phyloP scores from a whole-genome alignment of 35 echinoderm and acorn worm genomes.

The Nesometra sesokonis region DNA sequence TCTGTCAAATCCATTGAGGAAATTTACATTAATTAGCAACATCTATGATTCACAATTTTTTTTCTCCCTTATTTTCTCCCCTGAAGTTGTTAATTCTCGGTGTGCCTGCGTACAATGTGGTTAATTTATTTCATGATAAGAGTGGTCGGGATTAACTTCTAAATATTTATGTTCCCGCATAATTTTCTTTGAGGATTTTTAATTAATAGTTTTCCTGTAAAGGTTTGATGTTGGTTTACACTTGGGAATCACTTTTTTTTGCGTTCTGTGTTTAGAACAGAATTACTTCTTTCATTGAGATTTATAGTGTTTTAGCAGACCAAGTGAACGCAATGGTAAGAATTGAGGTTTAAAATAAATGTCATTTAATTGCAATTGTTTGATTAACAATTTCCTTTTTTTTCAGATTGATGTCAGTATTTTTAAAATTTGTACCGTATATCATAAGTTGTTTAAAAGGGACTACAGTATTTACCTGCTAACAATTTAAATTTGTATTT shows the following conservation, averaged over 20 bases:
- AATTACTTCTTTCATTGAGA: background rate
- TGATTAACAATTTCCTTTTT: no score
- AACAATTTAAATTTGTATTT: no score
- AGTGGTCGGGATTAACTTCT: background rate
- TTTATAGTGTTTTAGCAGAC: background rate
- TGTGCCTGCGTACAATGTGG: background rate
- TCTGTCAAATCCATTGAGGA: background rate
- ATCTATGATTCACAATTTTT: background rate
- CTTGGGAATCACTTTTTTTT: background rate
- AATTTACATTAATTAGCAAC: background rate
- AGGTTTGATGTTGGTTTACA: background rate
- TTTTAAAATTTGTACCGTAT: no score
- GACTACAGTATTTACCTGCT: no score
- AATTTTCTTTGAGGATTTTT: background rate
- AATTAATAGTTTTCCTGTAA: background rate
- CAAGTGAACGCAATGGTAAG: background rate
- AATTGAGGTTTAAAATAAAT: no score
- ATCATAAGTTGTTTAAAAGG: no score
- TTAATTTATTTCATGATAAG: background rate
- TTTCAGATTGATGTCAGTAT: no score
- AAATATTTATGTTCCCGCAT: background rate
- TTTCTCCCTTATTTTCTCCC: background rate
- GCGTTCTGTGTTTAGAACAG: background rate
- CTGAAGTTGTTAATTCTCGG: background rate
- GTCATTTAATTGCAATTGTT: no score